Percentiles rank a stretch among this genome's conserved stretches.
Conservation (phyloP, 2,113 vertebrate species). For the Dasyurus viverrinus region DNA sequence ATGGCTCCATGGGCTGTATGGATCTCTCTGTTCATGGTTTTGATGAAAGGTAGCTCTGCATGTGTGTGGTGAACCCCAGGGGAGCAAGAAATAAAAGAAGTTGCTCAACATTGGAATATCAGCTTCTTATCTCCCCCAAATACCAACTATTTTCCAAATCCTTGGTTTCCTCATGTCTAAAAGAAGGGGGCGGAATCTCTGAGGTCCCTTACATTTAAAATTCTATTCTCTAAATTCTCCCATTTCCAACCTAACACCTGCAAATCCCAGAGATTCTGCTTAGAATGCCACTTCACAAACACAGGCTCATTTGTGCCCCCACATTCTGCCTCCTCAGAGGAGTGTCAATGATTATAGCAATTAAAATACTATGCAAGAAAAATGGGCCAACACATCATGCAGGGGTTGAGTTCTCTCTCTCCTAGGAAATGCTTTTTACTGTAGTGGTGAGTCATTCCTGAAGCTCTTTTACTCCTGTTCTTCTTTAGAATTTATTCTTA, state of each 20-base stretch:
- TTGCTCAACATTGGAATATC: not conserved
- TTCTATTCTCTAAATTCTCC: not conserved
- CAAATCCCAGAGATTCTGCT: not conserved
- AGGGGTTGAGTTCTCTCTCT: not conserved
- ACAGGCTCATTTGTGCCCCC: not conserved
- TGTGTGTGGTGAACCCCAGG: not conserved
- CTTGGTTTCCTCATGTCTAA: not conserved
- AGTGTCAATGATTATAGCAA: not conserved
- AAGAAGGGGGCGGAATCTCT: not conserved
- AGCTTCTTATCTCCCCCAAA: not conserved
- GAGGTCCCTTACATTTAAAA: not conserved
- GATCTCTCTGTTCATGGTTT: not conserved
- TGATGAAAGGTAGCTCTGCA: not conserved
- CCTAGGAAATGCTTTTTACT: not conserved
- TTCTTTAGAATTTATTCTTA: not conserved
- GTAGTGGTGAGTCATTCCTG: not conserved
- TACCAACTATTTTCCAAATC: not conserved
- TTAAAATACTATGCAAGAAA: slow-evolving; percentile 2
- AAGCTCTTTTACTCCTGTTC: not conserved
- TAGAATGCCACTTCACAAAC: not conserved
- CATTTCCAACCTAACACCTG: not conserved
- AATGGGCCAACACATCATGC: not conserved
- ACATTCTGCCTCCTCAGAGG: not conserved
- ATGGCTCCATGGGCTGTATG: not conserved
- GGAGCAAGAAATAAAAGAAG: not conserved